Percentiles rank a stretch among this genome's conserved stretches.
phyloP scores from a whole-genome alignment of 2,888 invertebrate genomes.

The Odiellus spinosus region DNA sequence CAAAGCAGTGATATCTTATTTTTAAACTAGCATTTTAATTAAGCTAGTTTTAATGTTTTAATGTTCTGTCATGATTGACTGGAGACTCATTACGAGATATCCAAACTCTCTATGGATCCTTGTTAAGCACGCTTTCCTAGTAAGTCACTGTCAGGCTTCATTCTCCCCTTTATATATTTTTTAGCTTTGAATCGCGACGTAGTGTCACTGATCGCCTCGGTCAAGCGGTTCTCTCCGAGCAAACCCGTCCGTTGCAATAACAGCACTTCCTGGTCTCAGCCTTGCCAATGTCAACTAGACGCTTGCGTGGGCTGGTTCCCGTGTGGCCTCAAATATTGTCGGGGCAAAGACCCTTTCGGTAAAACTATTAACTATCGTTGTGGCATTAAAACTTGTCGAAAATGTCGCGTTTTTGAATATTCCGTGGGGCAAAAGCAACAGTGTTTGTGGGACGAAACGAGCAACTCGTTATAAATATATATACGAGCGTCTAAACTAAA shows the following conservation, averaged over 20 bases:
- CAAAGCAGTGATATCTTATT: no score
- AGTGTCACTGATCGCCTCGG: constrained; percentile 49
- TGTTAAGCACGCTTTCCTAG: no score
- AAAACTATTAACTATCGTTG: constrained; percentile 62
- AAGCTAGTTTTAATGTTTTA: no score
- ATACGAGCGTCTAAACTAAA: no score
- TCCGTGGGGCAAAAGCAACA: constrained; percentile 65
- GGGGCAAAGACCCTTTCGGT: constrained; percentile 51
- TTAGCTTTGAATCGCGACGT: constrained; percentile 25
- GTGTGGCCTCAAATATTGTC: constrained; percentile 86
- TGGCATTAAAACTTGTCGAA: constrained; percentile 86
- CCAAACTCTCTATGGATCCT: no score
- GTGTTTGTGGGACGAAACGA: constrained; percentile 41
- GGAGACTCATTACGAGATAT: no score
- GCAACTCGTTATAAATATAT: no score
- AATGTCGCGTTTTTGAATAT: constrained; percentile 74
- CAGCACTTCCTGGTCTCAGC: constrained; percentile 26
- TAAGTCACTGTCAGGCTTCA: no score
- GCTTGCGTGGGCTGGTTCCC: constrained; percentile 91
- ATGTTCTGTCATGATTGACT: no score
- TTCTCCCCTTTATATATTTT: constrained; percentile 19
- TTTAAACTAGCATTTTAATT: no score
- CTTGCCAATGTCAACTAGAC: constrained; percentile 71
- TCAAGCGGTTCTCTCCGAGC: constrained; percentile 50
- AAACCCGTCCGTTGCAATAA: constrained; percentile 28